These are phyloP conservation scores for Caenorhabditis macrosperma DNA, from an alignment of 2,888 invertebrate genomes.

Conservation along the genomic window DNA sequence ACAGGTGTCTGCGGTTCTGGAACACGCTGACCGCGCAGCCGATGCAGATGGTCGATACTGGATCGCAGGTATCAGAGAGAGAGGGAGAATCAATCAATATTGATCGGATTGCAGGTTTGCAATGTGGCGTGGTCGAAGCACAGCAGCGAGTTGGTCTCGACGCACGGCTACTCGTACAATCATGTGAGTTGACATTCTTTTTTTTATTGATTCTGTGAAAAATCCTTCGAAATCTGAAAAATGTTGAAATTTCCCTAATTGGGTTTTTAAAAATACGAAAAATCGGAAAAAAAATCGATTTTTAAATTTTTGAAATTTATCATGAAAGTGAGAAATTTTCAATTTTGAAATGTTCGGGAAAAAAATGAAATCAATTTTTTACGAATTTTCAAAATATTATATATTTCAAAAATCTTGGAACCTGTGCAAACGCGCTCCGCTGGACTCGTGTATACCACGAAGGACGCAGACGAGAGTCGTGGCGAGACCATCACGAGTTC, in stretches of 20 bases:
- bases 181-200: slow-evolving; percentile 83
- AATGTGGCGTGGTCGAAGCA: slow-evolving; percentile 99
- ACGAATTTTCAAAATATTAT: not conserved
- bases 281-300: not conserved
- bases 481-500: too few species aligned
- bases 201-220: not conserved
- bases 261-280: not conserved
- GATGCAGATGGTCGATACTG: slow-evolving; percentile 97
- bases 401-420: not conserved
- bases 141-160: slow-evolving; percentile 94
- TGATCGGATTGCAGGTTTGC: slow-evolving; percentile 85
- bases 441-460: too few species aligned
- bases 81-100: not conserved
- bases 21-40: slow-evolving; percentile 97
- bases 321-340: too few species aligned
- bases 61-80: slow-evolving; percentile 90
- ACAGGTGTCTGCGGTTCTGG: slow-evolving; percentile 87
- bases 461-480: too few species aligned
- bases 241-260: too few species aligned
- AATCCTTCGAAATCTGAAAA: too few species aligned
- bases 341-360: not conserved
- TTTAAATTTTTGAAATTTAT: not conserved
- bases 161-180: slow-evolving; percentile 98
- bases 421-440: too few species aligned
- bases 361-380: not conserved